A percentile compares a stretch with the other conserved stretches of the same genome.
phyloP scores from a whole-genome alignment of 2,888 invertebrate genomes.

The Antheraea yamamai region DNA sequence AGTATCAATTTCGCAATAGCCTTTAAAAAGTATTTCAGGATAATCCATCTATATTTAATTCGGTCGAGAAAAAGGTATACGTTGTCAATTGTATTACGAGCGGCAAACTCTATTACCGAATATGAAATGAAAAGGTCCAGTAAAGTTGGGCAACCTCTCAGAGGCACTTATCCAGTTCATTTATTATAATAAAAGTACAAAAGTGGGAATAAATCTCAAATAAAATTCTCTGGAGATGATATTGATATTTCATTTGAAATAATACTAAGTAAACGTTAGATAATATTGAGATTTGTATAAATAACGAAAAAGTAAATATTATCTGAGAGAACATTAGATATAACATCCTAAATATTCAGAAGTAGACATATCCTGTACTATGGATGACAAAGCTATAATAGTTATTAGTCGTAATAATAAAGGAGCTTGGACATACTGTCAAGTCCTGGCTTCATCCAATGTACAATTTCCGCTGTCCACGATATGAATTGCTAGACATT shows the following conservation, averaged over 20 bases:
- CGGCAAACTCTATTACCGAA: slow-evolving; percentile 15
- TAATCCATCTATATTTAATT: slow-evolving; percentile 20
- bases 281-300: neutral
- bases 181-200: slow-evolving; percentile 14
- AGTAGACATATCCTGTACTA: neutral
- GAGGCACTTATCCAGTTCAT: slow-evolving; percentile 9
- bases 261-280: neutral
- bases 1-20: slow-evolving; percentile 12
- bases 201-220: neutral
- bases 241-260: slow-evolving; percentile 4
- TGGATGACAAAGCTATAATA: neutral
- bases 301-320: neutral
- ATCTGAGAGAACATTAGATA: neutral
- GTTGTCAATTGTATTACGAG: slow-evolving; percentile 16
- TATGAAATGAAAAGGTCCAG: slow-evolving; percentile 15
- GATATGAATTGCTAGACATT: neutral
- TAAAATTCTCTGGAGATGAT: slow-evolving; percentile 5
- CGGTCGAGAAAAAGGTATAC: slow-evolving; percentile 21
- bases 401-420: neutral
- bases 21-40: slow-evolving; percentile 18
- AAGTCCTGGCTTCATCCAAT: neutral
- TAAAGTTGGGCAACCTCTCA: slow-evolving; percentile 18
- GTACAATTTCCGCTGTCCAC: neutral
- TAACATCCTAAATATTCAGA: neutral
- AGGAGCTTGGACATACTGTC: neutral